Percentiles rank a stretch among this genome's conserved stretches.
Conservation (phyloP, 2,888 invertebrate genomes). For the Drosophila merina region DNA sequence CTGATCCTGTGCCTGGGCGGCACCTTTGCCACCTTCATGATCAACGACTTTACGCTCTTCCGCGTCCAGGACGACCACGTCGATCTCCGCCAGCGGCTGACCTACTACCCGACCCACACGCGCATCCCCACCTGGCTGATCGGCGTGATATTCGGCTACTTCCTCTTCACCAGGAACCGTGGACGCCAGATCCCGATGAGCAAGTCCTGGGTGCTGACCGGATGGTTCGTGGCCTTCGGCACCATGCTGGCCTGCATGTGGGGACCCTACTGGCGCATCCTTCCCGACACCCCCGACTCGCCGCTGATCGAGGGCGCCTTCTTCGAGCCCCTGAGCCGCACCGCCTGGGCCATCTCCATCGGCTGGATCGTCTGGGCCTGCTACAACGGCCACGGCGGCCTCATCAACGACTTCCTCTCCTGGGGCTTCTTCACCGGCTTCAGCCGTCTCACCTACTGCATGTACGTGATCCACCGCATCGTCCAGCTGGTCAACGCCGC, state of each 20-base stretch:
- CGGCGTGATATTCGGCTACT: slow-evolving; percentile 83
- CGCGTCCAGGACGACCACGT: slow-evolving; percentile 81
- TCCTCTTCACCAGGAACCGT: slow-evolving; percentile 80
- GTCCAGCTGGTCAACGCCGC: slow-evolving; percentile 80
- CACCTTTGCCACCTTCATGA: slow-evolving; percentile 81
- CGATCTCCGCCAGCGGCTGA: slow-evolving; percentile 78
- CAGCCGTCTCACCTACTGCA: slow-evolving; percentile 81
- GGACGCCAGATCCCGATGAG: slow-evolving; percentile 78
- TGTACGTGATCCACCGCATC: slow-evolving; percentile 83
- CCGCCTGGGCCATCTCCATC: slow-evolving; percentile 80
- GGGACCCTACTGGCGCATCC: slow-evolving; percentile 81
- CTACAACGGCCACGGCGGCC: slow-evolving; percentile 82
- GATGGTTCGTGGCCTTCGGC: slow-evolving; percentile 80
- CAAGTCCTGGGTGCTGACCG: slow-evolving; percentile 75
- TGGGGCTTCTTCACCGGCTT: slow-evolving; percentile 82
- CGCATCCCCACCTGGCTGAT: slow-evolving; percentile 83
- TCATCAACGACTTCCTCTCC: slow-evolving; percentile 82
- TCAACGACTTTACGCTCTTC: slow-evolving; percentile 81
- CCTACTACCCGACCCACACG: slow-evolving; percentile 83
- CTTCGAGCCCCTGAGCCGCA: slow-evolving; percentile 81
- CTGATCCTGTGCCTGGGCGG: slow-evolving; percentile 80
- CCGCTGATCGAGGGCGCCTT: slow-evolving; percentile 81
- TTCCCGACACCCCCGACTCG: slow-evolving; percentile 69
- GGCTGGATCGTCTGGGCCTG: slow-evolving; percentile 84
- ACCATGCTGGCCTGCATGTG: slow-evolving; percentile 80